Conservation (phyloP, 2,888 invertebrate genomes). For the Xestia sexstrigata region DNA sequence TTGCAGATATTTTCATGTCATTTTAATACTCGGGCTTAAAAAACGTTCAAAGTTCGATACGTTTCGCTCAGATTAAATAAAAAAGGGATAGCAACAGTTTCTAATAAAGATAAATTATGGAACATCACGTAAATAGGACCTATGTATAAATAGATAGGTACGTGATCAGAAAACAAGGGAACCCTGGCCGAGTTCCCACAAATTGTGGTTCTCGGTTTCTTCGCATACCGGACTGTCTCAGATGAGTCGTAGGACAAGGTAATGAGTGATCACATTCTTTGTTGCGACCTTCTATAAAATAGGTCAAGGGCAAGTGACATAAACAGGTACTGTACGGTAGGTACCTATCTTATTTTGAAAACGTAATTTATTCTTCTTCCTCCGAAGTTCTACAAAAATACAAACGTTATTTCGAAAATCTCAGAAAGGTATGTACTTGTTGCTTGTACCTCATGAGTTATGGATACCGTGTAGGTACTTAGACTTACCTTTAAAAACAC, state of each 20-base stretch:
- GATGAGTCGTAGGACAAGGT: not conserved
- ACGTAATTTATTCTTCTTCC: not conserved
- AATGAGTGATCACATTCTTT: not conserved
- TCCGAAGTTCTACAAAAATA: not conserved
- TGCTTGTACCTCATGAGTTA: conserved; percentile 33
- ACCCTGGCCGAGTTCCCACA: not conserved
- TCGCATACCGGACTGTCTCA: not conserved
- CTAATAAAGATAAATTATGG: not conserved
- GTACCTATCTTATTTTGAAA: not conserved
- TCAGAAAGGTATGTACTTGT: not conserved
- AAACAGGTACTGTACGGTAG: not conserved
- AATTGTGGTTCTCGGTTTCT: not conserved
- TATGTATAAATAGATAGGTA: not conserved
- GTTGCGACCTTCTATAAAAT: not conserved
- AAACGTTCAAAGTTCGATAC: not conserved
- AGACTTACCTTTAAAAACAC: not conserved
- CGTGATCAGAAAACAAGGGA: not conserved
- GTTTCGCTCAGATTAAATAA: not conserved
- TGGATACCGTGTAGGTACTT: conserved; percentile 2
- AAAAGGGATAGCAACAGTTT: not conserved
- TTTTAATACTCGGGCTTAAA: conserved; percentile 18
- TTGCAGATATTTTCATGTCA: conserved; percentile 27
- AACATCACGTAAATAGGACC: not conserved
- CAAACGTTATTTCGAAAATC: not conserved
- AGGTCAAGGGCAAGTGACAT: not conserved